Evolutionary conservation across 2,888 invertebrate genomes (phyloP).

Genomic region (Tipula vernalis): DNA sequence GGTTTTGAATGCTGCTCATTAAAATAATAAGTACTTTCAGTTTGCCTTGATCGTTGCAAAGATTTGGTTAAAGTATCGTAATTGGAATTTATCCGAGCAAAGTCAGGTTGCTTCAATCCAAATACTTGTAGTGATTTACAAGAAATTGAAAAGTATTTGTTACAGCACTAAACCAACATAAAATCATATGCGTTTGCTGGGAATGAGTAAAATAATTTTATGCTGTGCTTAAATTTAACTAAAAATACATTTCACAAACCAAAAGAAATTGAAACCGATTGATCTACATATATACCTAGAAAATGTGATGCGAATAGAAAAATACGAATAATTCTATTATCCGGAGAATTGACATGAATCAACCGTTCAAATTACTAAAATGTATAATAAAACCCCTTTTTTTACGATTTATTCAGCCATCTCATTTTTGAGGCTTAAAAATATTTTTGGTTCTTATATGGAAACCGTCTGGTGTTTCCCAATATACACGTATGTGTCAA

Average conservation of each 20-base stretch:
- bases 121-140: too few relatives aligned
- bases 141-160: too few relatives aligned
- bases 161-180: too few relatives aligned
- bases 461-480: background rate
- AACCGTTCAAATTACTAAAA: background rate
- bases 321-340: background rate
- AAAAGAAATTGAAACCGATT: background rate
- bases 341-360: background rate
- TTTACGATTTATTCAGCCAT: background rate
- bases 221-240: background rate
- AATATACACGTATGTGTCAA: background rate
- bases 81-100: too few relatives aligned
- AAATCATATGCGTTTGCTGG: too few relatives aligned
- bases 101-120: too few relatives aligned
- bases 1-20: too few relatives aligned
- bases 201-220: background rate
- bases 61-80: too few relatives aligned
- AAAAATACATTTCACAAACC: background rate
- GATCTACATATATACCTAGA: background rate
- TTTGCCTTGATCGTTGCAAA: too few relatives aligned
- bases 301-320: background rate
- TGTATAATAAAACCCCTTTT: background rate
- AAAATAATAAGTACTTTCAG: too few relatives aligned
- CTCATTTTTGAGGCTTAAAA: background rate
- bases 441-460: background rate